Evolutionary conservation across 2,888 invertebrate species (phyloP).

Genomic region (Cheilosia vernalis): DNA sequence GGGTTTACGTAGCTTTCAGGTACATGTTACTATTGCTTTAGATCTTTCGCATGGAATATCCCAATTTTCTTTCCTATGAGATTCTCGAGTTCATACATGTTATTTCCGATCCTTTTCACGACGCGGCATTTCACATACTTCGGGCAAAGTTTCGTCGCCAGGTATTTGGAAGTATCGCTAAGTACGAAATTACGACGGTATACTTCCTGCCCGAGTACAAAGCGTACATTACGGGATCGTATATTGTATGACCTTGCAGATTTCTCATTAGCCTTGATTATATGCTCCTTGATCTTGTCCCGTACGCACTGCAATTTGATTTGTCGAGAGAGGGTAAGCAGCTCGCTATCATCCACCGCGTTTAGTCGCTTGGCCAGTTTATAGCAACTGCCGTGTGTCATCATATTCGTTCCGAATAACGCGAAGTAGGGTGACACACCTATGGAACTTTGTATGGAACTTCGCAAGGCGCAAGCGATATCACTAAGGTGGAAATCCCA

Average conservation of each 20-base stretch:
- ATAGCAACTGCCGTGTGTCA: constrained; percentile 21
- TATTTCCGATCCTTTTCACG: background rate
- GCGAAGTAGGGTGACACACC: constrained; percentile 55
- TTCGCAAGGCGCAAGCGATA: constrained; percentile 50
- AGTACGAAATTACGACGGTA: background rate
- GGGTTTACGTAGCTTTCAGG: no score
- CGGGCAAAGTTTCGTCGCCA: background rate
- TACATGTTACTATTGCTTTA: no score
- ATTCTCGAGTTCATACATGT: background rate
- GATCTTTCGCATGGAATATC: background rate
- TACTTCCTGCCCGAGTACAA: background rate
- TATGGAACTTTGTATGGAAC: constrained; percentile 35
- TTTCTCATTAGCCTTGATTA: constrained; percentile 36
- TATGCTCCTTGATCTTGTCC: constrained; percentile 5
- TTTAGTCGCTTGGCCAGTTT: background rate
- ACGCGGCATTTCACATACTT: constrained; percentile 6
- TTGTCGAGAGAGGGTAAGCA: constrained; percentile 4
- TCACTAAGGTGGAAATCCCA: constrained; percentile 61
- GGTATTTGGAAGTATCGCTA: constrained; percentile 6
- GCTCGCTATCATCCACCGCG: background rate
- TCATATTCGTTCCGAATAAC: constrained; percentile 48
- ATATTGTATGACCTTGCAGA: constrained; percentile 8
- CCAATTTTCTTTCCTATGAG: background rate
- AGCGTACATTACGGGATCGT: background rate
- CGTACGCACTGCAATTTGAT: background rate